Conservation (phyloP, 1,140 invertebrate species). For the Thaumetopoea pityocampa region DNA sequence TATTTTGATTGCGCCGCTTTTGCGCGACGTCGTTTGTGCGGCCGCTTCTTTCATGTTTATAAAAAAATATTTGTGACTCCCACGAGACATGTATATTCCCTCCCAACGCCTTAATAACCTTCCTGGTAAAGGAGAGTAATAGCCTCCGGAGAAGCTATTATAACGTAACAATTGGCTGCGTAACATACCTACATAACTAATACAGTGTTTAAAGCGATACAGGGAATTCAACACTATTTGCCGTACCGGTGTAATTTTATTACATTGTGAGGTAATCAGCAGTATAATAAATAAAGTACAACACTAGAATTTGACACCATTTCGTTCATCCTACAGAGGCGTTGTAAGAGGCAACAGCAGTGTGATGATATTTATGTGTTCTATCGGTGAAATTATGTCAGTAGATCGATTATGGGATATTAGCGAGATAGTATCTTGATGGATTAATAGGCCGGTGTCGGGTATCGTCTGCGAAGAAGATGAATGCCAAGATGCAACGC, state of each 20-base stretch:
- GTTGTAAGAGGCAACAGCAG: too few relatives aligned
- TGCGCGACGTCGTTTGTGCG: conserved; percentile 41
- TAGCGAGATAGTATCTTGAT: too few relatives aligned
- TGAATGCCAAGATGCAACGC: too few relatives aligned
- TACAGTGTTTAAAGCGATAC: conserved; percentile 1
- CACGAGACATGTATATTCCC: conserved; percentile 32
- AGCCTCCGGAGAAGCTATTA: conserved; percentile 14
- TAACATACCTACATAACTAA: conserved; percentile 9
- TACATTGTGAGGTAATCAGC: too few relatives aligned
- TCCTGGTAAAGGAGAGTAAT: conserved; percentile 20
- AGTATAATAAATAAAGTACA: too few relatives aligned
- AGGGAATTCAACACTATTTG: not conserved
- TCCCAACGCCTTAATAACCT: conserved; percentile 29
- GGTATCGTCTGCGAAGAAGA: too few relatives aligned
- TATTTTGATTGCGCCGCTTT: conserved; percentile 64
- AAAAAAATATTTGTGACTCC: conserved; percentile 41
- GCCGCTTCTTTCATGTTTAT: conserved; percentile 34
- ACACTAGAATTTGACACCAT: too few relatives aligned
- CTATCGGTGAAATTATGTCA: too few relatives aligned
- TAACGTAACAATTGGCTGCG: conserved; percentile 11
- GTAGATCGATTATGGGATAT: too few relatives aligned
- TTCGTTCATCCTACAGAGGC: too few relatives aligned
- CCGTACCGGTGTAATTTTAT: not conserved
- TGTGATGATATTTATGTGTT: too few relatives aligned
- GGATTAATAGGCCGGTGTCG: too few relatives aligned